phyloP scores from a whole-genome alignment of 1,140 invertebrate species.

The Drosophila kepulauana region DNA sequence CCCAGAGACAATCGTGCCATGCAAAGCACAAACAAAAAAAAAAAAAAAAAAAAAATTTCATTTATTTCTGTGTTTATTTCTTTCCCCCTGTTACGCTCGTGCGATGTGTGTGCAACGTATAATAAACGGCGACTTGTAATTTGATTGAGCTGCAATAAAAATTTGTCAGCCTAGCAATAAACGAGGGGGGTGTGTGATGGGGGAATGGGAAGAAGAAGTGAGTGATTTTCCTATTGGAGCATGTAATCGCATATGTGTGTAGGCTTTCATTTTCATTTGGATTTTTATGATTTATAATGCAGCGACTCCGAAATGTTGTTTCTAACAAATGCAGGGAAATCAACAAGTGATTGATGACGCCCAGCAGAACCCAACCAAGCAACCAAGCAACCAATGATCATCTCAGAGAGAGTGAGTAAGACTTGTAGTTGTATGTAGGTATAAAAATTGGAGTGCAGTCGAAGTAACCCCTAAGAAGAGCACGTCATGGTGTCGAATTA shows the following conservation, averaged over 20 bases:
- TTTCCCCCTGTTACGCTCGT: not conserved
- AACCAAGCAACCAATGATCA: not conserved
- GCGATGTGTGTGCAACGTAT: not conserved
- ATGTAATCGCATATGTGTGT: constrained; percentile 51
- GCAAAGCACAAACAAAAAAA: not conserved
- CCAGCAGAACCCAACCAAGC: constrained; percentile 1
- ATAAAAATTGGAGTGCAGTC: not conserved
- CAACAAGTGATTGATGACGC: constrained; percentile 77
- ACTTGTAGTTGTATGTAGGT: not conserved
- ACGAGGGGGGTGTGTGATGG: constrained; percentile 3
- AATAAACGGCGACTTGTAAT: constrained; percentile 43
- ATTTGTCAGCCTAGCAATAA: constrained; percentile 67
- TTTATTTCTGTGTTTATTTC: not conserved
- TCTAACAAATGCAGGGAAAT: constrained; percentile 55
- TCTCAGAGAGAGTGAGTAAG: constrained; percentile 4
- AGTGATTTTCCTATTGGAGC: constrained; percentile 31
- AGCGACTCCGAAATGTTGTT: constrained; percentile 23
- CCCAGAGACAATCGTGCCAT: constrained; percentile 4
- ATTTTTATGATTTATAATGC: constrained; percentile 70
- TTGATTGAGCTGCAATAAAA: constrained; percentile 79
- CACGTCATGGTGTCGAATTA: constrained; percentile 31
- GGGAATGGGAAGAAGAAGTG: not conserved
- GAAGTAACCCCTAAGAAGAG: constrained; percentile 21
- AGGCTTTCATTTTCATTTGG: constrained; percentile 20
- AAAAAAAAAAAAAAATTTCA: no score